Percentiles rank a stretch among this genome's conserved stretches.
These are phyloP conservation scores for Spisula solida DNA, from an alignment of 2,888 invertebrate species.

Conservation along the genomic window DNA sequence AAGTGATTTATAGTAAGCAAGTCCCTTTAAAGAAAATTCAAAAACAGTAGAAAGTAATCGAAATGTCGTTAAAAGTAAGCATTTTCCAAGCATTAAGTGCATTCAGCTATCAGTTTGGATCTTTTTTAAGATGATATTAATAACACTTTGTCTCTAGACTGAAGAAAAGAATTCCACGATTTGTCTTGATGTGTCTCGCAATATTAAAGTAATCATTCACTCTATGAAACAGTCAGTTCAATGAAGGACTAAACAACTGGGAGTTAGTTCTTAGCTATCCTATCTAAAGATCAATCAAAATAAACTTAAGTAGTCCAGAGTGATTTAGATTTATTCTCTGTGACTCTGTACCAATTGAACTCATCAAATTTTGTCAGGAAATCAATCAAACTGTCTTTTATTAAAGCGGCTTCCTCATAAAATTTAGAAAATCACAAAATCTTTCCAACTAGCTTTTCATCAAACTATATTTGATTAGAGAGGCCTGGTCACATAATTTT, in stretches of 20 bases:
- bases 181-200: slow-evolving; percentile 18
- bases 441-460: too few species aligned
- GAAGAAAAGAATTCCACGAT: background rate
- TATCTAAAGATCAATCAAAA: background rate
- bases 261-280: background rate
- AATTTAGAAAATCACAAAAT: background rate
- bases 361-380: background rate
- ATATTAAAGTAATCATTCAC: background rate
- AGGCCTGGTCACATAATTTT: too few species aligned
- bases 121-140: background rate
- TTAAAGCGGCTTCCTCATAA: background rate
- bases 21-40: too few species aligned
- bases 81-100: too few species aligned
- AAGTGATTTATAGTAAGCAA: too few species aligned
- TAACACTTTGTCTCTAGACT: background rate
- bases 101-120: too few species aligned
- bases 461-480: too few species aligned
- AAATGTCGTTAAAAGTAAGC: too few species aligned
- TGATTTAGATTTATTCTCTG: background rate
- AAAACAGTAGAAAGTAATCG: too few species aligned
- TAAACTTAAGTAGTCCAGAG: background rate
- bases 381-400: background rate
- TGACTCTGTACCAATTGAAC: background rate
- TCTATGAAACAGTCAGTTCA: background rate
- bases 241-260: background rate